Base-by-base conservation (phyloP, 2,888 invertebrate genomes). In the Aphodius granarius region DNA sequence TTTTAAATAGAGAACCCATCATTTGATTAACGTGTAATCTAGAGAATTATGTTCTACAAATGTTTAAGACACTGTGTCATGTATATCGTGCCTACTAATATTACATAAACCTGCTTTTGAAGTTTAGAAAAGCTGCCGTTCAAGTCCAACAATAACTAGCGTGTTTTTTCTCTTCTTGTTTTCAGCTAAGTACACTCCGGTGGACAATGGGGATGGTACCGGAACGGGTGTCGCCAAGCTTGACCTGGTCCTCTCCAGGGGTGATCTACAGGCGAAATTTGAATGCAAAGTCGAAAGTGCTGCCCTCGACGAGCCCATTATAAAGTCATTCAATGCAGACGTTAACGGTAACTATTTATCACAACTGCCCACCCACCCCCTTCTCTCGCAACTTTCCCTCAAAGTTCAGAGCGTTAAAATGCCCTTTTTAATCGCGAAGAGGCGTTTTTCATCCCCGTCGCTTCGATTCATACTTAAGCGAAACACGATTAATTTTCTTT, bases 241-340 rank as follows among this genome's bases (percentile, higher is more conserved):
- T 82, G 89, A 91, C 43, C 86, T 94, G 79, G 91, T 90, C 5
- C 89, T 95, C 79, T 91, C 92, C 0, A 89, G 95, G 19, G 92
- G 91, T 62, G 95, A 95, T 87, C 87, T 95, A 75, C 91, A 91
- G 1, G 92, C 93, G 0, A 90, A 90, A 80, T 92, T 94, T 82
- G 91, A 91, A 81, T 95, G 95, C 83, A 90, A 90, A 80, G 93
- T 94, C 68, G 91, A 91, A 75, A 94, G 93, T 68, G 91, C 91
- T 0, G 94, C 94, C 0, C 86, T 94, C 18, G 89, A 90, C 22
- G 88, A 90, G 66, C 91, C 91, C 3, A 89, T 93, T 75, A 87
- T 89, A 16, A 89, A 89, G 78, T 89, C 88, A 84, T 87, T 95
- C 77, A 90, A 90, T 78, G 88, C 94, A 22, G 93, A 94, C 83